Percentiles rank a stretch among this genome's conserved stretches.
Evolutionary conservation across 2,113 vertebrate genomes (phyloP).

Genomic region (Hyperopisus bebe): DNA sequence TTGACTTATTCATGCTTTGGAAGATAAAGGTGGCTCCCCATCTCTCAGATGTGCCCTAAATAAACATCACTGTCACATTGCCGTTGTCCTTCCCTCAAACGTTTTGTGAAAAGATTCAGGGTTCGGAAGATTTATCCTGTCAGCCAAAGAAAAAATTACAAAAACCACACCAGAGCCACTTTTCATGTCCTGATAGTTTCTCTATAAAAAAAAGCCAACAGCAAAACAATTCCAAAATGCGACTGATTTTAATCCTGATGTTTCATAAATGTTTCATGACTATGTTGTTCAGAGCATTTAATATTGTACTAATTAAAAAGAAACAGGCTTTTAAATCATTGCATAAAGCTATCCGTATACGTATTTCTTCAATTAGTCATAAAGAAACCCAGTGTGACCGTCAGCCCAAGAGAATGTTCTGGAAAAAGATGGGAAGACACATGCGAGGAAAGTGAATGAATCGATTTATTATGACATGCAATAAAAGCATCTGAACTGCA

Average conservation of each 20-base stretch:
- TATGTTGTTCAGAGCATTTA: not conserved
- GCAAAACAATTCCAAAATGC: not conserved
- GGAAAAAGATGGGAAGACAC: not conserved
- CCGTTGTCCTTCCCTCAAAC: not conserved
- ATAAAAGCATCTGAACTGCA: not conserved
- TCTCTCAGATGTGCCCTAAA: constrained; percentile 1
- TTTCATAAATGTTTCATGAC: not conserved
- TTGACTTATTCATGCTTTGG: constrained; percentile 7
- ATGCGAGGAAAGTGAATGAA: not conserved
- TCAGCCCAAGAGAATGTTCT: not conserved
- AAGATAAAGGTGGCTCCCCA: not conserved
- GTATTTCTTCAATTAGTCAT: not conserved
- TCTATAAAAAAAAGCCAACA: not conserved
- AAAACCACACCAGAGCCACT: not conserved
- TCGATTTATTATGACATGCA: not conserved
- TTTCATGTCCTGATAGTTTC: not conserved
- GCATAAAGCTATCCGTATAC: not conserved
- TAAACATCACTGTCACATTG: not conserved
- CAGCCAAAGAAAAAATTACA: not conserved
- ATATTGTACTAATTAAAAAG: not conserved
- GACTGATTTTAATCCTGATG: not conserved
- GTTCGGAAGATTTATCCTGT: not conserved
- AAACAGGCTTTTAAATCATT: not conserved
- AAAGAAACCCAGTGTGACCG: not conserved
- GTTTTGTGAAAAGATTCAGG: not conserved